Conservation (phyloP, 2,797 vertebrate genomes). For the Amphiprion clarkii region DNA sequence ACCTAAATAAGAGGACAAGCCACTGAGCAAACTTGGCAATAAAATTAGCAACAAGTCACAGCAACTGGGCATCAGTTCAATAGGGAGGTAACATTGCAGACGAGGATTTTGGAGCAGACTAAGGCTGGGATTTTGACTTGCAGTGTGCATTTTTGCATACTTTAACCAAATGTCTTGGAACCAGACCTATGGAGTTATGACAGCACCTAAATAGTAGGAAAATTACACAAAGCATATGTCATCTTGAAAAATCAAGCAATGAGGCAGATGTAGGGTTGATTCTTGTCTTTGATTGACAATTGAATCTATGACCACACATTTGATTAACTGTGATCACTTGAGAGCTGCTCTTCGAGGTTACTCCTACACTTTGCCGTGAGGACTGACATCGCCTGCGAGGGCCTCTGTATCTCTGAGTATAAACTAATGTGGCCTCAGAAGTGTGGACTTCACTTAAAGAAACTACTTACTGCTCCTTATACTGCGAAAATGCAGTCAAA, state of each 20-base stretch:
- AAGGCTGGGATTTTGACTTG: neutral
- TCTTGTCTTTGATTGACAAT: conserved; percentile 2
- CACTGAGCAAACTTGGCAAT: too few species aligned
- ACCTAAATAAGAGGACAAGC: too few species aligned
- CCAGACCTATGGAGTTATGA: neutral
- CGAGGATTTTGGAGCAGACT: neutral
- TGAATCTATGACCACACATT: neutral
- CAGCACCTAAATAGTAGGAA: neutral
- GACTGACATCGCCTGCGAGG: neutral
- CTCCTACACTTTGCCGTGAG: neutral
- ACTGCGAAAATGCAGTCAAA: conserved; percentile 33
- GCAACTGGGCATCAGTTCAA: too few species aligned
- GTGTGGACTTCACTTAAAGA: conserved; percentile 4
- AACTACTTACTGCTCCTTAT: conserved; percentile 1
- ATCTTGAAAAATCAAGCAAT: neutral
- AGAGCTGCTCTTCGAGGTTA: conserved; percentile 1
- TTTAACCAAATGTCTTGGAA: neutral
- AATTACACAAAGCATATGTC: too few species aligned
- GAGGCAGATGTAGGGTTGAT: neutral
- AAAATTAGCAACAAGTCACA: too few species aligned
- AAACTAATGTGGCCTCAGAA: neutral
- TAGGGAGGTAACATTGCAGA: too few species aligned
- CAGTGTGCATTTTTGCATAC: neutral
- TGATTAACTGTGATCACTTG: conserved; percentile 14
- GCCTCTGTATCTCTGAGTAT: neutral